A percentile compares a stretch with the other conserved stretches of the same genome.
Evolutionary conservation across 1,140 invertebrate genomes (phyloP).

Genomic region (Scaptomyza montana): DNA sequence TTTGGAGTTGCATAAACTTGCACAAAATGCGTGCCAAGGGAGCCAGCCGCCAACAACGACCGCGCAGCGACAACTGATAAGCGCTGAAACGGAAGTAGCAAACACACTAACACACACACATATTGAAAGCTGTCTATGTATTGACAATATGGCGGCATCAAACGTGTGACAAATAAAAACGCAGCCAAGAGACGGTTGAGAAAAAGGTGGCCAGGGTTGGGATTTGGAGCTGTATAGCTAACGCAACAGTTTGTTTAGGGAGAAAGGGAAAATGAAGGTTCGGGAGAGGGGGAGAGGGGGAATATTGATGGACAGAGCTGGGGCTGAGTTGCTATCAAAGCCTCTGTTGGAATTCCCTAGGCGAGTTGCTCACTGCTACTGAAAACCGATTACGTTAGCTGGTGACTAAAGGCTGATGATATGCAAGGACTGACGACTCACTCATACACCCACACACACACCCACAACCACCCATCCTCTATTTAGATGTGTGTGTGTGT

Average conservation of each 20-base stretch:
- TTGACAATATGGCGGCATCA: conserved; percentile 47
- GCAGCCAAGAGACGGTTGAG: conserved; percentile 35
- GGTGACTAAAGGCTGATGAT: conserved; percentile 57
- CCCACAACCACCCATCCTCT: background rate
- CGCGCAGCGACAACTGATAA: conserved; percentile 68
- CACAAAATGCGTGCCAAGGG: conserved; percentile 64
- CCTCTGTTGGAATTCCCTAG: conserved; percentile 64
- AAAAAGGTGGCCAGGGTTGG: background rate
- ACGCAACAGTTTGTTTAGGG: conserved; percentile 63
- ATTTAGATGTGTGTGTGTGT: conserved; percentile 6
- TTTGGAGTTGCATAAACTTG: conserved; percentile 65
- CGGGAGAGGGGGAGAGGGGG: background rate
- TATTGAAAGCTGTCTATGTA: conserved; percentile 16
- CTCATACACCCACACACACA: conserved; percentile 2
- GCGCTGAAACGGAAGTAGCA: conserved; percentile 60
- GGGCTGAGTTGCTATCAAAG: conserved; percentile 65
- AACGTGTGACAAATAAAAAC: conserved; percentile 58
- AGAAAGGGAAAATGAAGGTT: background rate
- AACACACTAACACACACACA: conserved; percentile 19
- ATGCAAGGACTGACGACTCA: conserved; percentile 54
- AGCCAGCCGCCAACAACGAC: conserved; percentile 53
- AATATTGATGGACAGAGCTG: conserved; percentile 61
- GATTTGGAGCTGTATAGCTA: conserved; percentile 8
- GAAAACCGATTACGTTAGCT: conserved; percentile 66
- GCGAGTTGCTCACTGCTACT: conserved; percentile 42